These are phyloP conservation scores for Apamea anceps DNA, from an alignment of 2,888 invertebrate species.

Conservation along the genomic window DNA sequence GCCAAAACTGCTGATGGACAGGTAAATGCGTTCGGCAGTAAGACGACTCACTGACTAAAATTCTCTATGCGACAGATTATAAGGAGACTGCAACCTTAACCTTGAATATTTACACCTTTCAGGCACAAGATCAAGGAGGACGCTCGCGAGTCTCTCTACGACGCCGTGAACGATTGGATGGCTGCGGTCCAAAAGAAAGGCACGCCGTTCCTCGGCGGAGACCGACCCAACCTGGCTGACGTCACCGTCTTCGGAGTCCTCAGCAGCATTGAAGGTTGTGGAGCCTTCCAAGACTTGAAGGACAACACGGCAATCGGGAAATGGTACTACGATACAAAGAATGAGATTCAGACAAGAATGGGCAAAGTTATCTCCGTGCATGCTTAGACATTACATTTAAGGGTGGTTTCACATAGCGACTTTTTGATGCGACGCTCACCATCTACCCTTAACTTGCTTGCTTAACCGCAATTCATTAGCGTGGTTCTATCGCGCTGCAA, in stretches of 20 bases:
- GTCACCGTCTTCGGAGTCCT: slow-evolving; percentile 97
- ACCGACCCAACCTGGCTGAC: slow-evolving; percentile 97
- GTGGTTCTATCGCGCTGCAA: not conserved
- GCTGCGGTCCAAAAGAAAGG: slow-evolving; percentile 92
- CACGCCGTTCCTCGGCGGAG: slow-evolving; percentile 95
- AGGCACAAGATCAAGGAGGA: slow-evolving; percentile 96
- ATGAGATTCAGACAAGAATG: slow-evolving; percentile 90
- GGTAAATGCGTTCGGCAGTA: no score
- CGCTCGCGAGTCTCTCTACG: slow-evolving; percentile 96
- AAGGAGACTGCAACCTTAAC: not conserved
- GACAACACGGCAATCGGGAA: slow-evolving; percentile 93
- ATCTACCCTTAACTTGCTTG: no score
- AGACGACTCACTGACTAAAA: no score
- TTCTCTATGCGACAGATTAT: not conserved
- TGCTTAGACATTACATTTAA: slow-evolving; percentile 52
- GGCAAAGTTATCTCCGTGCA: slow-evolving; percentile 84
- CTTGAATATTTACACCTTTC: slow-evolving; percentile 66
- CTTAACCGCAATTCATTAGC: not conserved
- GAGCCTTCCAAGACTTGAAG: slow-evolving; percentile 95
- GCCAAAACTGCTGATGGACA: no score
- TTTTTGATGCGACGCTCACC: not conserved
- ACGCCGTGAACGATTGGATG: slow-evolving; percentile 96
- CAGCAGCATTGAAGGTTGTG: slow-evolving; percentile 97
- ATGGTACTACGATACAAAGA: slow-evolving; percentile 95
- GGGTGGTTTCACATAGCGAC: not conserved